phyloP scores from a whole-genome alignment of 2,888 invertebrate genomes.

The Vannuccia rotundouncinata region DNA sequence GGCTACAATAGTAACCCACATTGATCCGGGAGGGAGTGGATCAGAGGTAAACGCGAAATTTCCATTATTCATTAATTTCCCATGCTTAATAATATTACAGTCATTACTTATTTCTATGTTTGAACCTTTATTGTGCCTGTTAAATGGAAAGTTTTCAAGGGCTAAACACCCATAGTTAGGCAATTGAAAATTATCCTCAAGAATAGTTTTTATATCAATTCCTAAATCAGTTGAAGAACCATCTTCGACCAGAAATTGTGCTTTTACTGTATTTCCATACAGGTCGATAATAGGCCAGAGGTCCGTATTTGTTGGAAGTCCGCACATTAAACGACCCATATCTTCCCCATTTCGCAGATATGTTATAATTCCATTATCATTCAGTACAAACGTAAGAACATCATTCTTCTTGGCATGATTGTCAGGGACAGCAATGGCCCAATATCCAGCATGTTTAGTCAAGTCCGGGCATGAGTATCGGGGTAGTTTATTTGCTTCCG shows the following conservation, averaged over 20 bases:
- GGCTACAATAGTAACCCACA: background rate
- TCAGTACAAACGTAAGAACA: background rate
- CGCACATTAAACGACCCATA: background rate
- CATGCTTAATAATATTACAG: background rate
- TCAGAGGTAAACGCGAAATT: background rate
- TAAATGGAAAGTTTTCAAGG: background rate
- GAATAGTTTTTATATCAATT: background rate
- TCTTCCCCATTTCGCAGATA: background rate
- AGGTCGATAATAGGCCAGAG: background rate
- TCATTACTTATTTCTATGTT: background rate
- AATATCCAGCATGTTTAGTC: background rate
- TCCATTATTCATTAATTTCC: background rate
- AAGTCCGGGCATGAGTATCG: background rate
- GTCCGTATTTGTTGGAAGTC: background rate
- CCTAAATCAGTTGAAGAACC: background rate
- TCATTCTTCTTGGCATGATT: background rate
- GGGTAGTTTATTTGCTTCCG: background rate
- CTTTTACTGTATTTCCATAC: background rate
- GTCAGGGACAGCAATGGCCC: background rate
- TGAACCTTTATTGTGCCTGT: background rate
- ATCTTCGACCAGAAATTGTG: background rate
- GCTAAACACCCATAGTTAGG: background rate
- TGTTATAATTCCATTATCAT: background rate
- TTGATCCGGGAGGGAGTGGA: background rate
- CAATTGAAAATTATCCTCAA: background rate